phyloP scores from a whole-genome alignment of 2,113 vertebrate genomes.

The Equus quagga region DNA sequence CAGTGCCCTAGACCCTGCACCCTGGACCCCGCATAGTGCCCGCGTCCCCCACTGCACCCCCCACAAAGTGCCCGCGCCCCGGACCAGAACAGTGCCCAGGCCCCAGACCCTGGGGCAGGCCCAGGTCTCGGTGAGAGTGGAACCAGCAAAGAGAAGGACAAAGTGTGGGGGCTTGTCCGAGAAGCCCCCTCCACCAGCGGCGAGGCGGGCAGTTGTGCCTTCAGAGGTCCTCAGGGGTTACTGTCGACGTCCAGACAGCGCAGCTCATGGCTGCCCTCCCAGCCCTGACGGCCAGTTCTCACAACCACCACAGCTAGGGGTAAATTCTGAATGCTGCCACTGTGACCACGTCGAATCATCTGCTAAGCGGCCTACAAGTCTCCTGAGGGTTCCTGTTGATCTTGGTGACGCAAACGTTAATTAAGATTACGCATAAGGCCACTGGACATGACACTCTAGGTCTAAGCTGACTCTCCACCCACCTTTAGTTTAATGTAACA shows the following conservation, averaged over 20 bases:
- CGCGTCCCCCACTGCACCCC: too few species aligned
- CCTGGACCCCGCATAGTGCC: not conserved
- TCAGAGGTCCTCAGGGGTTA: not conserved
- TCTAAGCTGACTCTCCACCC: rapidly evolving
- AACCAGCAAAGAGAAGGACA: not conserved
- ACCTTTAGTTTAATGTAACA: not conserved
- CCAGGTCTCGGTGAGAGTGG: rapidly evolving
- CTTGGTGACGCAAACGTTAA: rapidly evolving
- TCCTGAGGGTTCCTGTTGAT: too few species aligned
- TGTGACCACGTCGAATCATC: rapidly evolving
- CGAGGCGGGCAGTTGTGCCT: not conserved
- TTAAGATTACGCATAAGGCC: too few species aligned
- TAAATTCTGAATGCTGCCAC: rapidly evolving
- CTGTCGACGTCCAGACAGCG: not conserved
- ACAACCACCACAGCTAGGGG: rapidly evolving
- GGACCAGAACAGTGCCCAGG: rapidly evolving
- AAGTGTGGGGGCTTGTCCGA: rapidly evolving
- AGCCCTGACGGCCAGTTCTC: not conserved
- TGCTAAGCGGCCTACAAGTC: rapidly evolving
- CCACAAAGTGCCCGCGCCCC: too few species aligned
- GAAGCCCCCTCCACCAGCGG: not conserved
- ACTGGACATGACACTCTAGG: rapidly evolving
- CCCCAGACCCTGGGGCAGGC: not conserved
- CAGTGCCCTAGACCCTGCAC: rapidly evolving
- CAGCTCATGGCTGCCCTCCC: not conserved